Base-by-base conservation (phyloP, 2,888 invertebrate species). In the Trachelus troglodyta region DNA sequence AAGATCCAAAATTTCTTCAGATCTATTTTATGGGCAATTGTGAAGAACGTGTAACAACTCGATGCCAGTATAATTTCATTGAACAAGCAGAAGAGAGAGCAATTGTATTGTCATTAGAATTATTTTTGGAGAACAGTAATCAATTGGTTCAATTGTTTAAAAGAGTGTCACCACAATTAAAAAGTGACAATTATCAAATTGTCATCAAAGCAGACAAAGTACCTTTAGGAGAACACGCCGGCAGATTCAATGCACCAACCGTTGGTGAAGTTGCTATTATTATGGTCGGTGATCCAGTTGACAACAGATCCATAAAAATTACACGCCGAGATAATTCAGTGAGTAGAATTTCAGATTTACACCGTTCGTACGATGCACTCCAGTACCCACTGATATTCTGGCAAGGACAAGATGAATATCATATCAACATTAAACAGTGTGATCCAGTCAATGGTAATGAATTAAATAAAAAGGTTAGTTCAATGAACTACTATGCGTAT, bases 241-340 rank as follows among this genome's bases (percentile, higher is more conserved):
- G 89, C 84, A 87, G 88, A 88, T 90, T 87, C 83, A 89, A 91
- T 83, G 88, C 88, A 79, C 89, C 89, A 79, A 84, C 83, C 82
- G 82, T 82, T 83, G 84, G 85, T 69, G 86, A 87, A 76, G 85
- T 87, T 85, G 87, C 84, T 83, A 82, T 77, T 79, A 83, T 87
- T 82, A 85, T 88, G 83, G 86, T 87, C 84, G 85, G 85, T 81
- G 83, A 86, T 56, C 82, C 78, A 56, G 76, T 79, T 79, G 81
- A 40, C 37, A 75, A 79, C 34, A 81, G 83, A 80, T 77, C 85
- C 80, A 84, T 85, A 68, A 80, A 84, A 80, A 82, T 86, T 82
- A 80, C 75, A 37, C 80, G 83, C 75, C 81, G 83, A 82, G 82
- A 84, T 80, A 85, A 83, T 82, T 80, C 81, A 82, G 77, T 87